Evolutionary conservation across 1,140 invertebrate species (phyloP).

Genomic region (Colletes gigas): DNA sequence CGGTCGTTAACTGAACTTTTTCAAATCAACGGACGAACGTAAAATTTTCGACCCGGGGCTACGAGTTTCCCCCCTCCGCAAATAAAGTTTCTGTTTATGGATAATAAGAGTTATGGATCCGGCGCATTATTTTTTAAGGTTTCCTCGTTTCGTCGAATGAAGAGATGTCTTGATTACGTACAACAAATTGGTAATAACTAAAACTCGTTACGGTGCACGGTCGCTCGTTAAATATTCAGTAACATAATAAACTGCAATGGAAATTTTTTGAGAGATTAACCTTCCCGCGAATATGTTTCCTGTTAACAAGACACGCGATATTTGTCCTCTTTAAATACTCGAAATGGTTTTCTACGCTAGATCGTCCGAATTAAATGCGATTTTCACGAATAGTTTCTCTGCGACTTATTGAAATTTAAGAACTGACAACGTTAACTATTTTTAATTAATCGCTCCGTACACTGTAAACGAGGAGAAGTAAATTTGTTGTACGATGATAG

Average conservation of each 20-base stretch:
- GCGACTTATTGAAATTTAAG: too few species aligned
- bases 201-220: not conserved
- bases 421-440: too few species aligned
- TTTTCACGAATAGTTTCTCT: too few species aligned
- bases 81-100: conserved; percentile 16
- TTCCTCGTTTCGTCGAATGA: not conserved
- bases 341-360: too few species aligned
- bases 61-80: not conserved
- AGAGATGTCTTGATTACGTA: not conserved
- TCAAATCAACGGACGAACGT: conserved; percentile 19
- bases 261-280: too few species aligned
- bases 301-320: too few species aligned
- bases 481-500: not conserved
- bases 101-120: not conserved
- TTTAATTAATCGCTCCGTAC: too few species aligned
- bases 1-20: conserved; percentile 26
- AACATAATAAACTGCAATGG: too few species aligned
- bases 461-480: not conserved
- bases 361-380: too few species aligned
- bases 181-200: not conserved
- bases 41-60: not conserved
- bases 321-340: too few species aligned
- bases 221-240: not conserved
- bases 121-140: not conserved
- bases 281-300: too few species aligned